Evolutionary conservation across 2,888 invertebrate genomes (phyloP), one percentile per base, ranked within the genome.

Genomic region (Aspidiotus rigidus): DNA sequence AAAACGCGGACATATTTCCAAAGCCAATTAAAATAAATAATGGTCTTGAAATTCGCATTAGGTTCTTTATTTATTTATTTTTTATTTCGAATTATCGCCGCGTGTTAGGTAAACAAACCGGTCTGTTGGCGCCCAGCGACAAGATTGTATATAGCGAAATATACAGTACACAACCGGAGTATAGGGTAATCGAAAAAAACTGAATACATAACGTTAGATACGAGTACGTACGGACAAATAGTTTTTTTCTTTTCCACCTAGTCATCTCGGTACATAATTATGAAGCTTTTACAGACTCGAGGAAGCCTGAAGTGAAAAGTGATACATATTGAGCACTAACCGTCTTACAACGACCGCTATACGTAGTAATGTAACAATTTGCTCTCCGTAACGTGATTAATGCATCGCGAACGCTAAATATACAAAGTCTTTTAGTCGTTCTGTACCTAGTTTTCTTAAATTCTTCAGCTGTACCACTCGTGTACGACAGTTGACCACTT

Each of bases 11-110:
- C 63, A 56, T 3, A 16, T 56, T 56, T 17, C 15, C 57, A 39
- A 44, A 64, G 64, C 64, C 64, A 64, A 64, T 64, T 64, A 64
- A 64, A 42, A 64, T 64, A 64, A 64, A 64, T 64, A 64, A 64
- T 64, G 57, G 64, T 64, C 64, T 57, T 42, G 64, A 57, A 64
- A 64, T 64, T 64, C 17, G 64, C 64, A 64, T 64, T 64, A 15
- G 57, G 56, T 64, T 57, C 40, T 56, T 16, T 59, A 13, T 28
- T 11, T 59, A 8, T 59, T 17, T 59, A 13, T 59, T 59, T 59
- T 56, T 56, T 56, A 15, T 16, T 64, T 57, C 57, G 57, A 64
- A 64, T 64, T 57, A 64, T 64, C 57, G 57, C 64, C 57, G 64
- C 64, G 64, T 57, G 64, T 64, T 64, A 57, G 56, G 64, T 57